Conservation (phyloP, 2,888 invertebrate species). For the Myathropa florea region DNA sequence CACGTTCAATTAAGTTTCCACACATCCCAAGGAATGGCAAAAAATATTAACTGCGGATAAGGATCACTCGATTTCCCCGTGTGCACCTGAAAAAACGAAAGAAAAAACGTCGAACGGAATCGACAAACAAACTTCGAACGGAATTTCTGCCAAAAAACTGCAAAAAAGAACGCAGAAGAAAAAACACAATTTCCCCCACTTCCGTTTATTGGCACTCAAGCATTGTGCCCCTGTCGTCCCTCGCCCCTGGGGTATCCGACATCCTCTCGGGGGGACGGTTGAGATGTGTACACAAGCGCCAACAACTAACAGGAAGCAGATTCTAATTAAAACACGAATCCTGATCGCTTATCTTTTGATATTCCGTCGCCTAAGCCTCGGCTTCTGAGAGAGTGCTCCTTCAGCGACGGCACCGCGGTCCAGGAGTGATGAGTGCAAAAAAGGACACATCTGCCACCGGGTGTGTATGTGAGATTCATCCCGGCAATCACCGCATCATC, state of each 20-base stretch:
- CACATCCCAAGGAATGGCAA: neutral
- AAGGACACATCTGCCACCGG: conserved; percentile 23
- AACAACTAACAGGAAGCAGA: conserved; percentile 39
- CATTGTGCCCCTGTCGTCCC: no score
- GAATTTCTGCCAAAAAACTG: neutral
- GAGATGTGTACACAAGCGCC: neutral
- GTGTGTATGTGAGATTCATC: conserved; percentile 33
- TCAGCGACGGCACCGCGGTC: neutral
- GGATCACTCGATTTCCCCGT: conserved; percentile 40
- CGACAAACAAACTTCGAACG: conserved; percentile 24
- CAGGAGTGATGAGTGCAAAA: conserved; percentile 28
- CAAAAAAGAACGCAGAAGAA: neutral
- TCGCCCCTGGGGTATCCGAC: neutral
- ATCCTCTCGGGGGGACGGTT: neutral
- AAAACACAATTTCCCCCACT: neutral
- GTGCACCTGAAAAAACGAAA: conserved; percentile 5
- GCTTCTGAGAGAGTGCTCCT: conserved; percentile 35
- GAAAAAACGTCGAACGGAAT: neutral
- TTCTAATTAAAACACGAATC: conserved; percentile 70
- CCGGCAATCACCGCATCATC: conserved; percentile 68
- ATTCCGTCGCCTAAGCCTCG: conserved; percentile 35
- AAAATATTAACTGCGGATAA: conserved; percentile 15
- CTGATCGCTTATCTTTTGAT: conserved; percentile 69
- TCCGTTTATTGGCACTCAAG: neutral
- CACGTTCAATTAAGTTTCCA: neutral